phyloP scores from a whole-genome alignment of 2,113 vertebrate species.

The Sceloporus undulatus region DNA sequence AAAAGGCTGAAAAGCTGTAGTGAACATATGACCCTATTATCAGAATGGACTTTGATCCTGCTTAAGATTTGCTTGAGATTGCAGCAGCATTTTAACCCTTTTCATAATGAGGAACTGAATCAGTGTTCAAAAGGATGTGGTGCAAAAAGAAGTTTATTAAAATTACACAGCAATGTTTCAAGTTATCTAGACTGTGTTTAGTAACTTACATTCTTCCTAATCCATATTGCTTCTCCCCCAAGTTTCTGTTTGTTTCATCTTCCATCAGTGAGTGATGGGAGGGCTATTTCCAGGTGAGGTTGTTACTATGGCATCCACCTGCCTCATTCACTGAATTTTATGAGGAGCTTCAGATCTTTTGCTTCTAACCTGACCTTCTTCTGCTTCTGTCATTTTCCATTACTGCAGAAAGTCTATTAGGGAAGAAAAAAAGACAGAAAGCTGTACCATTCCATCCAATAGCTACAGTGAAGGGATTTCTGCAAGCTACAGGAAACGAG shows the following conservation, averaged over 20 bases:
- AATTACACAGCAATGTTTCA: neutral
- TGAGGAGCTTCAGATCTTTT: too few relatives aligned
- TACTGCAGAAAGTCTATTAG: too few relatives aligned
- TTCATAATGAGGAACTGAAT: neutral
- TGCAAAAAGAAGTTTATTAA: neutral
- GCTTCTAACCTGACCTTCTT: too few relatives aligned
- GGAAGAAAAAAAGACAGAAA: too few relatives aligned
- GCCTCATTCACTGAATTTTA: too few relatives aligned
- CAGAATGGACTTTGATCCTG: slow-evolving; percentile 12
- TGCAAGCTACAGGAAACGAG: too few relatives aligned
- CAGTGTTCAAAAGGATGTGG: neutral
- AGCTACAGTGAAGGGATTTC: too few relatives aligned
- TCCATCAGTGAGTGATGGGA: neutral
- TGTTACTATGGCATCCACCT: too few relatives aligned
- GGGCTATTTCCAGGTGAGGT: too few relatives aligned
- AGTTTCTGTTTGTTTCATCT: too few relatives aligned
- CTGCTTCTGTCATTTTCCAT: too few relatives aligned
- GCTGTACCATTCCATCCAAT: too few relatives aligned
- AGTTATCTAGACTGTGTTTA: neutral
- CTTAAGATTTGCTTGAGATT: slow-evolving; percentile 7
- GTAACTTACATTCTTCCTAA: neutral
- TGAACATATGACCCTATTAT: neutral
- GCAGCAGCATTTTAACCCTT: neutral
- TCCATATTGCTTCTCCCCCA: neutral
- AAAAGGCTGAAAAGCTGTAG: neutral